These are phyloP conservation scores for Operophtera brumata DNA, from an alignment of 2,888 invertebrate genomes.

Conservation along the genomic window DNA sequence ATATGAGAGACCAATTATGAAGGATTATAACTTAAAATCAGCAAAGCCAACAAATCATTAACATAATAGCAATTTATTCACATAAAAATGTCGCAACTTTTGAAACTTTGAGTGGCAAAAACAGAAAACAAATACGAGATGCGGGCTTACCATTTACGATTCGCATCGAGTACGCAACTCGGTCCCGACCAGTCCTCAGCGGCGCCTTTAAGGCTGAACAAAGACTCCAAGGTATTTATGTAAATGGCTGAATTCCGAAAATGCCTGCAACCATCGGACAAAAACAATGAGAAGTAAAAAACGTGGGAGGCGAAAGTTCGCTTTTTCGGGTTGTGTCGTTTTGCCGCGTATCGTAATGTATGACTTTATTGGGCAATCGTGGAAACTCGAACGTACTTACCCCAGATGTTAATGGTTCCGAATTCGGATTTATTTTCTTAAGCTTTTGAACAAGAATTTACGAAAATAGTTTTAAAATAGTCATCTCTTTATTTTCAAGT, in stretches of 20 bases:
- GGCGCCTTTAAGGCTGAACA: constrained; percentile 76
- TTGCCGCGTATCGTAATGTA: constrained; percentile 47
- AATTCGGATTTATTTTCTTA: constrained; percentile 50
- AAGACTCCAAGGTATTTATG: constrained; percentile 73
- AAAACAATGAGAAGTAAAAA: constrained; percentile 71
- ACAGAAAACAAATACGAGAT: constrained; percentile 47
- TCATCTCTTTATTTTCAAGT: neutral
- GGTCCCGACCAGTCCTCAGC: constrained; percentile 50
- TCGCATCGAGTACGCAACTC: constrained; percentile 41
- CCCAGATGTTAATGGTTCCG: constrained; percentile 56
- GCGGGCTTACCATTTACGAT: constrained; percentile 48
- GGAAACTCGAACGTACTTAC: constrained; percentile 30
- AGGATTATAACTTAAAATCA: constrained; percentile 29
- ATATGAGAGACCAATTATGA: constrained; percentile 9
- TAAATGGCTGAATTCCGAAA: constrained; percentile 77
- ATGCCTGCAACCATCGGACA: constrained; percentile 61
- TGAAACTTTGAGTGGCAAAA: constrained; percentile 45
- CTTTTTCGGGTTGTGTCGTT: constrained; percentile 64
- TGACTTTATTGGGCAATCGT: constrained; percentile 35
- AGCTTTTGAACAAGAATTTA: neutral
- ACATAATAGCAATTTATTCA: constrained; percentile 35
- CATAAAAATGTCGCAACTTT: constrained; percentile 48
- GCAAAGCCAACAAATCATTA: constrained; percentile 20
- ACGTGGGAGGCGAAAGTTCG: constrained; percentile 67
- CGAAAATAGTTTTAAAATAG: neutral